Evolutionary conservation across 2,888 invertebrate species (phyloP).

Genomic region (Philopedon plagiatum): DNA sequence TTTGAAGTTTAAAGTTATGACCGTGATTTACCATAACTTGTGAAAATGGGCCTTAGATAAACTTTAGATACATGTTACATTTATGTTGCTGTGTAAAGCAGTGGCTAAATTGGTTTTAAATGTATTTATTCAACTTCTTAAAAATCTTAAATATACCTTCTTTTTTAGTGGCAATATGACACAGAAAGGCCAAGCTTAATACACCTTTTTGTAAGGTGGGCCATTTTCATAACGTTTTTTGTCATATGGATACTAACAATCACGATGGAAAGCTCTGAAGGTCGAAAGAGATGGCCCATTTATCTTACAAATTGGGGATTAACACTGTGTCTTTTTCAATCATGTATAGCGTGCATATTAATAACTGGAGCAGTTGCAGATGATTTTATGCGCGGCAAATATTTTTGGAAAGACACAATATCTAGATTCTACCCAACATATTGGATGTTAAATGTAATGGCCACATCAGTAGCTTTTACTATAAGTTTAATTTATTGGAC

Average conservation of each 20-base stretch:
- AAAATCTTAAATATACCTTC: too few relatives aligned
- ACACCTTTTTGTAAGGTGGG: conserved; percentile 73
- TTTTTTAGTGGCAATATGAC: conserved; percentile 74
- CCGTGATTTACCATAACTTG: too few relatives aligned
- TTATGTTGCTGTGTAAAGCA: too few relatives aligned
- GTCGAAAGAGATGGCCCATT: conserved; percentile 76
- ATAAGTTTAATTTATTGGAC: conserved; percentile 85
- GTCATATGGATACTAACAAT: conserved; percentile 62
- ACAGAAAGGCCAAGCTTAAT: conserved; percentile 67
- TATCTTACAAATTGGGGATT: conserved; percentile 84
- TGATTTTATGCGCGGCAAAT: conserved; percentile 39
- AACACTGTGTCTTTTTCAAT: conserved; percentile 73
- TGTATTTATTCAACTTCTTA: too few relatives aligned
- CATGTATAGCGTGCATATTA: conserved; percentile 69
- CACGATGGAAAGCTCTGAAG: conserved; percentile 65
- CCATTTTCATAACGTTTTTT: conserved; percentile 71
- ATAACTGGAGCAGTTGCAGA: conserved; percentile 53
- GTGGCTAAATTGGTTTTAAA: too few relatives aligned
- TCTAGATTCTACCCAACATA: conserved; percentile 69
- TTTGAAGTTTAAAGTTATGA: too few relatives aligned
- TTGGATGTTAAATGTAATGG: conserved; percentile 80
- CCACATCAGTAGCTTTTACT: conserved; percentile 79
- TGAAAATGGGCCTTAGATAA: too few relatives aligned
- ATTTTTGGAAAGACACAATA: conserved; percentile 47
- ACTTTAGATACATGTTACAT: too few relatives aligned